Evolutionary conservation across 2,888 invertebrate genomes (phyloP).

Genomic region (Alloplasta piceator): DNA sequence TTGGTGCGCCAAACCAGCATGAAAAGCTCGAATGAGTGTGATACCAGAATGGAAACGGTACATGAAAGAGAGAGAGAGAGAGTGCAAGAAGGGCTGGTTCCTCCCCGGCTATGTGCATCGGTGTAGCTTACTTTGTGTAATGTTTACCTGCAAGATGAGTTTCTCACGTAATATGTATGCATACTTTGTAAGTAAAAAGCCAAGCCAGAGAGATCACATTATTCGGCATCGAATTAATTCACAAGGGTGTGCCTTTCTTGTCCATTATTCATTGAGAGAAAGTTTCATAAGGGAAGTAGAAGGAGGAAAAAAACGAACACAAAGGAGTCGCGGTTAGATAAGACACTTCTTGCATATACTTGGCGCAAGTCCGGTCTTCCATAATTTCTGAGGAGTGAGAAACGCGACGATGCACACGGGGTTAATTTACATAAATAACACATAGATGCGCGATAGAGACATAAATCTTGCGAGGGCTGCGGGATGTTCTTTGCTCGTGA

Average conservation of each 20-base stretch:
- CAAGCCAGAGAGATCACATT: neutral
- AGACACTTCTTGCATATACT: neutral
- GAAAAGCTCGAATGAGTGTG: constrained; percentile 43
- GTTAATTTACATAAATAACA: constrained; percentile 63
- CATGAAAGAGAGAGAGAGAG: constrained; percentile 46
- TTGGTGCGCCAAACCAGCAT: constrained; percentile 60
- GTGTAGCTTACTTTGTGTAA: neutral
- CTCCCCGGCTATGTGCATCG: constrained; percentile 28
- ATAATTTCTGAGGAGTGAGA: constrained; percentile 11
- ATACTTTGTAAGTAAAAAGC: constrained; percentile 16
- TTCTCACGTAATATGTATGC: constrained; percentile 1
- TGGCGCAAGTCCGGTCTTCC: constrained; percentile 32
- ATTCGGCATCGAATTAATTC: constrained; percentile 26
- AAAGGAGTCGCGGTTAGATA: constrained; percentile 18
- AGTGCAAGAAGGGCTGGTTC: constrained; percentile 53
- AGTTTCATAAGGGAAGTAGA: constrained; percentile 19
- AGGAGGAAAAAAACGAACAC: constrained; percentile 2
- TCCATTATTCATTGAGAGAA: neutral
- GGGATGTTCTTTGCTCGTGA: constrained; percentile 32
- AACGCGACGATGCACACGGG: constrained; percentile 34
- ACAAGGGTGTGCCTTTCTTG: constrained; percentile 17
- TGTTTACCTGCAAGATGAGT: too few relatives aligned
- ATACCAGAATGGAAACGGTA: constrained; percentile 58
- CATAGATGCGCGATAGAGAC: constrained; percentile 61
- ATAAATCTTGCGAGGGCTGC: constrained; percentile 45